phyloP scores from a whole-genome alignment of 2,797 vertebrate genomes.

The Cuculus canorus region DNA sequence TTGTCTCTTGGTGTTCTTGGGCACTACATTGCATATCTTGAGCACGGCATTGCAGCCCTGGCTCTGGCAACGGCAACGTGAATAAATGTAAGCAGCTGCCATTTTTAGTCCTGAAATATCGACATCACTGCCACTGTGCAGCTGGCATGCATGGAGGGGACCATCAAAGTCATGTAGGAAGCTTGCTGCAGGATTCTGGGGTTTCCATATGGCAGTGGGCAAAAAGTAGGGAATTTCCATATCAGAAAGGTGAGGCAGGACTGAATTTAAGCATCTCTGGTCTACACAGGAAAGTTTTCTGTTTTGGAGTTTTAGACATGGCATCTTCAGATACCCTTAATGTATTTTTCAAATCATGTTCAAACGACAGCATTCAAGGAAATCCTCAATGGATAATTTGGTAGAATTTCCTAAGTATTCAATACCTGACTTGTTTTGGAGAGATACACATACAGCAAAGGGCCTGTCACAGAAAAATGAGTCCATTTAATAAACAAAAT shows the following conservation, averaged over 20 bases:
- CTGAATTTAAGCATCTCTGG: background rate
- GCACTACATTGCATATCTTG: background rate
- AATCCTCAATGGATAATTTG: background rate
- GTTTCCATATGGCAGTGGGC: fast-evolving
- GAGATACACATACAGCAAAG: background rate
- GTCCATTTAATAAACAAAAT: background rate
- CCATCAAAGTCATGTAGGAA: background rate
- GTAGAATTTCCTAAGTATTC: background rate
- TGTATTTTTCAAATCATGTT: background rate
- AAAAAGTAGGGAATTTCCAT: background rate
- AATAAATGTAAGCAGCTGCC: background rate
- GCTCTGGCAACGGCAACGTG: background rate
- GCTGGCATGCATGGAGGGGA: fast-evolving
- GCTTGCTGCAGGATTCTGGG: background rate
- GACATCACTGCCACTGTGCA: background rate
- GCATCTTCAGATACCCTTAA: background rate
- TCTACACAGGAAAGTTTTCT: background rate
- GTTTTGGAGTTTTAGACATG: background rate
- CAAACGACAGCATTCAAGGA: background rate
- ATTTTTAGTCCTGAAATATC: background rate
- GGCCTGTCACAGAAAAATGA: background rate
- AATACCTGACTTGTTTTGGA: background rate
- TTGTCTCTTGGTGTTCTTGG: background rate
- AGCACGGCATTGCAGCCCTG: background rate
- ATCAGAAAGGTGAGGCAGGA: background rate